Base-by-base conservation (phyloP, 2,888 invertebrate species). In the Ophraella communa region DNA sequence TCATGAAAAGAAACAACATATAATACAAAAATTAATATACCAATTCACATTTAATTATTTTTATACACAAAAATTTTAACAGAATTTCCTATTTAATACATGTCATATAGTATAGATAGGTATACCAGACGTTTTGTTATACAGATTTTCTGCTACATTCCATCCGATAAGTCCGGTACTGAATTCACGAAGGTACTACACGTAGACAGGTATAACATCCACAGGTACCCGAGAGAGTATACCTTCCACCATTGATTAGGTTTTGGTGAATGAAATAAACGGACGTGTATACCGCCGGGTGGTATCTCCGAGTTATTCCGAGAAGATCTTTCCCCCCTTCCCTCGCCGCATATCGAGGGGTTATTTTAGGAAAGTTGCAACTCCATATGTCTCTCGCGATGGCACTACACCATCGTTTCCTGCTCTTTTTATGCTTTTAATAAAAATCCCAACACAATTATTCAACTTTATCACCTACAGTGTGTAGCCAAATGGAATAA, bases 271-370 rank as follows among this genome's bases (percentile, higher is more conserved):
- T 69, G 68, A 68, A 68, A 66, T 66, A 59, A 62, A 63, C 57
- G 66, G 62, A 65, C 68, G 65, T 20, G 45, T 52, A 51, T 47
- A 53, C 55, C 55, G 61, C 69, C 65, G 67, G 68, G 67, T 64
- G 67, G 67, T 61, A 60, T 69, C 64, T 66, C 30, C 63, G 65
- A 49, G 62, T 67, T 71, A 69, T 73, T 73, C 72, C 71, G 67
- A 72, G 73, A 73, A 73, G 60, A 14, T n/a, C 24, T 4, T 24
- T 58, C 66, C 70, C 69, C 69, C 70, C 67, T 64, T 59, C 52
- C 27, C 67, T 68, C 66, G 65, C 44, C 65, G 65, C 63, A 64
- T 27, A 30, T 21, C 20, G 45, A 44, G 42, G 54, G 64, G 68
- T 62, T 71, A 73, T 71, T 71, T 71, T 67, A 24, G 60, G 67